Percentiles rank a stretch among this genome's conserved stretches.
phyloP scores from a whole-genome alignment of 2,797 vertebrate genomes.

The Takifugu ocellatus region DNA sequence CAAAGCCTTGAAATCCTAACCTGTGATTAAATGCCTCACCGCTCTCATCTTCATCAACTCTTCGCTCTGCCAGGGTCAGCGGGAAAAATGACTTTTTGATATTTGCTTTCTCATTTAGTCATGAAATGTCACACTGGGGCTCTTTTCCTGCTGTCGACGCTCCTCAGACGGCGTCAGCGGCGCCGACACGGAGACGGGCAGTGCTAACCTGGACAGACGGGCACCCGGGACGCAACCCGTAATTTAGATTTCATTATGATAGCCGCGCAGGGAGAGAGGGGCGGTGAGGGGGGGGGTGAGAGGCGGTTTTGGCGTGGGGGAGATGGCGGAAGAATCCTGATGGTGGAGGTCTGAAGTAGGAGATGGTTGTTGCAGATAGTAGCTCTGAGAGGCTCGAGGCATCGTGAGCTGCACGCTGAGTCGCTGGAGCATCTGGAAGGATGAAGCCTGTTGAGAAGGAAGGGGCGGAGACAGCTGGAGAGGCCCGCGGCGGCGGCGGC shows the following conservation, averaged over 20 bases:
- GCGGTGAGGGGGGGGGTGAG: constrained; percentile 23
- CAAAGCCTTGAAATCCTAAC: no score
- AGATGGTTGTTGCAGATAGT: not conserved
- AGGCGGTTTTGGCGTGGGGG: constrained; percentile 1
- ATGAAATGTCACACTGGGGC: constrained; percentile 47
- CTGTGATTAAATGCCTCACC: no score
- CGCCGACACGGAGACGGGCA: constrained; percentile 11
- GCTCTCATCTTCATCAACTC: no score
- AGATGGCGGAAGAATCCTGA: constrained; percentile 39
- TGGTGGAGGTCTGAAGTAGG: not conserved
- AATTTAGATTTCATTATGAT: constrained; percentile 74
- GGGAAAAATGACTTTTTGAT: no score
- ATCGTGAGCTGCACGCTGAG: not conserved
- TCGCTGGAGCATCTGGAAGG: not conserved
- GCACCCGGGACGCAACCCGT: constrained; percentile 47
- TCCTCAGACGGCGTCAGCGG: constrained; percentile 10
- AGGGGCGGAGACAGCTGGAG: no score
- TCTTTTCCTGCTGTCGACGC: constrained; percentile 21
- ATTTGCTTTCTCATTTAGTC: no score
- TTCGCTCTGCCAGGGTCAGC: no score
- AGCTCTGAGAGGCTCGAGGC: not conserved
- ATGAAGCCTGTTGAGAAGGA: not conserved
- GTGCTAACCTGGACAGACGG: constrained; percentile 41
- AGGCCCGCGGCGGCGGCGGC: no score
- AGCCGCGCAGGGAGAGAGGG: constrained; percentile 50